A percentile compares a stretch with the other conserved stretches of the same genome.
Evolutionary conservation across 2,888 invertebrate species (phyloP).

Genomic region (Drosophila hamatofila): DNA sequence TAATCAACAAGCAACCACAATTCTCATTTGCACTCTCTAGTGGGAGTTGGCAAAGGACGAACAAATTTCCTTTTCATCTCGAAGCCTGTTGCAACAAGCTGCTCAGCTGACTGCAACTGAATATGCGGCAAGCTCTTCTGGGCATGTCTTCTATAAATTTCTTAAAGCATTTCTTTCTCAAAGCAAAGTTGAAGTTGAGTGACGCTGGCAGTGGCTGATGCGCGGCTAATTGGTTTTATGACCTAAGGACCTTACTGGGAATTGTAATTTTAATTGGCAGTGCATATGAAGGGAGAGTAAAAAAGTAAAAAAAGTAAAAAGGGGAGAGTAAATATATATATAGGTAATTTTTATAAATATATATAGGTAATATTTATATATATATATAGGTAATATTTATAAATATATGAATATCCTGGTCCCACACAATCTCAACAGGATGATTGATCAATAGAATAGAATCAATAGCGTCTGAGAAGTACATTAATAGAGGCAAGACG

Average conservation of each 20-base stretch:
- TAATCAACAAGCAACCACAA: slow-evolving; percentile 18
- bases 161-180: not conserved
- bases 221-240: slow-evolving; percentile 34
- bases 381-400: not conserved
- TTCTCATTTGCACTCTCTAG: not conserved
- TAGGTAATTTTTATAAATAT: too few species aligned
- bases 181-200: not conserved
- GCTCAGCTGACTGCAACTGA: slow-evolving; percentile 7
- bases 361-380: too few species aligned
- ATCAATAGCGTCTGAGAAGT: too few species aligned
- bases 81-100: slow-evolving; percentile 12
- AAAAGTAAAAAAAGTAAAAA: not conserved
- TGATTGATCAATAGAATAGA: too few species aligned
- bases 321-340: not conserved
- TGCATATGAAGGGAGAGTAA: not conserved
- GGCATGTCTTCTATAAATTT: not conserved
- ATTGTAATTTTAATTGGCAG: slow-evolving; percentile 6
- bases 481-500: too few species aligned
- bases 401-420: not conserved
- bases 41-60: not conserved
- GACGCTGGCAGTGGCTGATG: not conserved
- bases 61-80: not conserved
- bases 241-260: slow-evolving; percentile 12
- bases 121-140: slow-evolving; percentile 5
- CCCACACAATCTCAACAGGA: too few species aligned